A percentile compares a stretch with the other conserved stretches of the same genome.
Evolutionary conservation across 2,888 invertebrate genomes (phyloP).

Genomic region (Lacanobia wlatinum): DNA sequence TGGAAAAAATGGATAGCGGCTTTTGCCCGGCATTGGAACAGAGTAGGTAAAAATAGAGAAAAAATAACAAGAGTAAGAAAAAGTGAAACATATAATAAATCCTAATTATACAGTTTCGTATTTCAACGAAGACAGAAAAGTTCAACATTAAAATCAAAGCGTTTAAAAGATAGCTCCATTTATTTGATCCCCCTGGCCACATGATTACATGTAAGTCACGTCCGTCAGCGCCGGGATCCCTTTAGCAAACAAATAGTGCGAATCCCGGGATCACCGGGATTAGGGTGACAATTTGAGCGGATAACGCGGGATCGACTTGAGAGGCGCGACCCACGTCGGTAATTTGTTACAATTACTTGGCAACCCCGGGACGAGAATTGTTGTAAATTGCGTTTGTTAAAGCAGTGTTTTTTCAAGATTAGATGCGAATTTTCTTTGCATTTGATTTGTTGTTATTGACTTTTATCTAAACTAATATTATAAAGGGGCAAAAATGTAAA

Average conservation of each 20-base stretch:
- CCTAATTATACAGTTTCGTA: too few relatives aligned
- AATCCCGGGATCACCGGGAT: slow-evolving; percentile 79
- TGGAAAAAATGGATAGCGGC: too few relatives aligned
- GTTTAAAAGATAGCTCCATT: slow-evolving; percentile 42
- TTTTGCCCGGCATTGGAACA: too few relatives aligned
- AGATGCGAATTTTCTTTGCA: slow-evolving; percentile 14
- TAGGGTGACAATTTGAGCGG: slow-evolving; percentile 85
- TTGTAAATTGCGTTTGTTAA: slow-evolving; percentile 61
- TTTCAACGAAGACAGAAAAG: background rate
- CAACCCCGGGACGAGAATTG: slow-evolving; percentile 69
- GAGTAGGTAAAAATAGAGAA: too few relatives aligned
- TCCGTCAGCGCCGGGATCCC: slow-evolving; percentile 78
- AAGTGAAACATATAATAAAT: too few relatives aligned
- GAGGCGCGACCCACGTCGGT: slow-evolving; percentile 73
- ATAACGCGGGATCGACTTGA: slow-evolving; percentile 77
- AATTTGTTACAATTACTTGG: slow-evolving; percentile 86
- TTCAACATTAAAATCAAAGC: slow-evolving; percentile 8
- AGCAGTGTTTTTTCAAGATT: slow-evolving; percentile 41
- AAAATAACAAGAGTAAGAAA: too few relatives aligned
- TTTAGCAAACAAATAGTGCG: slow-evolving; percentile 86
- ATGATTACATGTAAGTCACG: slow-evolving; percentile 80
- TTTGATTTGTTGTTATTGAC: slow-evolving; percentile 9
- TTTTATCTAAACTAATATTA: background rate
- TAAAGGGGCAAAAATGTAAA: too few relatives aligned
- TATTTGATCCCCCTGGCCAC: slow-evolving; percentile 38